Evolutionary conservation across 2,888 invertebrate genomes (phyloP).

Genomic region (Cordilura impudica): DNA sequence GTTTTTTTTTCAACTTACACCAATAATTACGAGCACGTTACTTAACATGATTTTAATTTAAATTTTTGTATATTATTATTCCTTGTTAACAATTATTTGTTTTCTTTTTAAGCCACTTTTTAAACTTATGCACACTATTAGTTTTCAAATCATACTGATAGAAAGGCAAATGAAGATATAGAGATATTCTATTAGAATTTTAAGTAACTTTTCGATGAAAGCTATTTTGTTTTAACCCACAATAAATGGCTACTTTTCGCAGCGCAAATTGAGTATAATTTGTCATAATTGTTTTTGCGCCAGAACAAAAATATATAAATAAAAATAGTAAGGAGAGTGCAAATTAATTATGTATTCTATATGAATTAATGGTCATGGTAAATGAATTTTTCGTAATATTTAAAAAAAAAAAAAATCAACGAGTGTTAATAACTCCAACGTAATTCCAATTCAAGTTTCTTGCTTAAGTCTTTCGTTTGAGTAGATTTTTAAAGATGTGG

Average conservation of each 20-base stretch:
- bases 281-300: conserved; percentile 31
- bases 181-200: conserved; percentile 7
- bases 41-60: conserved; percentile 37
- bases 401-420: too few species aligned
- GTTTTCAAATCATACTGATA: conserved; percentile 39
- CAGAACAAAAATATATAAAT: not conserved
- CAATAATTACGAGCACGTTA: conserved; percentile 14
- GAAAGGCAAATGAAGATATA: not conserved
- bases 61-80: not conserved
- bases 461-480: conserved; percentile 42
- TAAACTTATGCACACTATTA: conserved; percentile 37
- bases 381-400: conserved; percentile 17
- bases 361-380: conserved; percentile 49
- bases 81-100: not conserved
- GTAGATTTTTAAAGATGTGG: too few species aligned
- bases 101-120: not conserved
- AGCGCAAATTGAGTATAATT: conserved; percentile 31
- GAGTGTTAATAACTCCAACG: not conserved
- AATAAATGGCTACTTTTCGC: conserved; percentile 7
- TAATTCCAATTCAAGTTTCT: not conserved
- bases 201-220: conserved; percentile 4
- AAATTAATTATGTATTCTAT: conserved; percentile 52
- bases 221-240: not conserved
- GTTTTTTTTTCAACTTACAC: conserved; percentile 42
- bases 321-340: not conserved